Evolutionary conservation across 2,113 vertebrate genomes (phyloP).

Genomic region (Osmerus eperlanus): DNA sequence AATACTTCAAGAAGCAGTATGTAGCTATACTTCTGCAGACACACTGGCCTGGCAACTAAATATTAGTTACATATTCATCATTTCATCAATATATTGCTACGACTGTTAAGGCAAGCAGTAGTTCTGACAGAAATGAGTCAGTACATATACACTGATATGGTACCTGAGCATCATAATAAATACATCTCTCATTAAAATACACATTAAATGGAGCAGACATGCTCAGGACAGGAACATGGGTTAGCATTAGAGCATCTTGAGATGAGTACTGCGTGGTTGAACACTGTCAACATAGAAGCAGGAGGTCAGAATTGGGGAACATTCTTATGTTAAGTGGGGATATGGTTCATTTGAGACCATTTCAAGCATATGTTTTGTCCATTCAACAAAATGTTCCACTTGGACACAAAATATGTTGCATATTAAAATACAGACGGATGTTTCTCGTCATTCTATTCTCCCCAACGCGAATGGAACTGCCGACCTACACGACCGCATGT

Average conservation of each 20-base stretch:
- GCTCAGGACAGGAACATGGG: conserved; percentile 6
- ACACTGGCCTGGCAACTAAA: conserved; percentile 79
- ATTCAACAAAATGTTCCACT: neutral
- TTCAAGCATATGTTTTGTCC: neutral
- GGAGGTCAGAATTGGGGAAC: neutral
- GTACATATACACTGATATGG: conserved; percentile 80
- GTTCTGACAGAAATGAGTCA: conserved; percentile 62
- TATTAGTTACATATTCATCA: conserved; percentile 72
- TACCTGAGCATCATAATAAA: conserved; percentile 73
- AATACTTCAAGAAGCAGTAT: conserved; percentile 28
- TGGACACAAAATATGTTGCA: neutral
- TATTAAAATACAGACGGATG: neutral
- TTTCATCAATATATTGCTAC: conserved; percentile 63
- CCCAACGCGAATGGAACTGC: neutral
- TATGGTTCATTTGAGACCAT: neutral
- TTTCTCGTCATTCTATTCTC: neutral
- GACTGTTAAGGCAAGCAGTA: conserved; percentile 33
- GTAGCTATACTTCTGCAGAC: conserved; percentile 73
- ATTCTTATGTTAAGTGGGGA: neutral
- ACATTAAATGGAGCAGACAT: conserved; percentile 35
- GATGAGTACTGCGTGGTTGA: neutral
- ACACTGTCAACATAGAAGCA: conserved; percentile 5
- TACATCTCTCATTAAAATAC: conserved; percentile 51
- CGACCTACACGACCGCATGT: neutral
- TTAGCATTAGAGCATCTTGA: neutral